Evolutionary conservation across 2,797 vertebrate species (phyloP), one percentile per base, ranked within the genome.

Genomic region (Nannoperca obscura): DNA sequence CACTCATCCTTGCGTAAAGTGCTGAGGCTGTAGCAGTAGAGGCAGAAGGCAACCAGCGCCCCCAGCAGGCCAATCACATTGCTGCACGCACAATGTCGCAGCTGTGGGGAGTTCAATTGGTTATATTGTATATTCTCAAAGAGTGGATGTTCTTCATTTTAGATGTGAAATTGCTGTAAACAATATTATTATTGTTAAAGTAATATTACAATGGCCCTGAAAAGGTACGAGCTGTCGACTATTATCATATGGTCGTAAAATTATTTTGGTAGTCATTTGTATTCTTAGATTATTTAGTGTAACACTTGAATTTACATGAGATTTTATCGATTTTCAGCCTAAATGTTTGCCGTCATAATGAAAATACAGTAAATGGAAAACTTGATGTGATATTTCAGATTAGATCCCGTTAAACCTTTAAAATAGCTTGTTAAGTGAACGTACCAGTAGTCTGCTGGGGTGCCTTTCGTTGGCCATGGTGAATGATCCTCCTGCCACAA

Each of bases 401-500:
- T n/a, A 7, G 7, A 34, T 49, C n/a, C 34, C 8, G 55, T 67
- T 36, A 1, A 57, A 15, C 9, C 4, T 34, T 47, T 27, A 24
- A 9, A 36, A 22, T 5, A 38, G 20, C 1, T 13, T 47, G 52
- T 55, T 24, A 20, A 38, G 30, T 17, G 5, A 34, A 61, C 81
- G 52, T 85, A 95, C 95, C 89, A 91, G 42, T 14, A 57, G 49
- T 81, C 74, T 92, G 81, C 59, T 93, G 13, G 93, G 91, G 49
- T 68, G 86, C 79, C 83, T 92, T 71, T 92, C 90, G 73, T 76
- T 93, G 80, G 93, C 91, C n/a, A 95, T 60, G 3, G 91, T 85
- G 20, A 94, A 78, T 2, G 94, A 92, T 80, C 95, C 95, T 65
- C 83, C 94, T 15, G 82, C 32, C 50, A 95, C 55, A 85, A 92